phyloP scores from a whole-genome alignment of 2,888 invertebrate genomes.

The Scaptomyza reducta region DNA sequence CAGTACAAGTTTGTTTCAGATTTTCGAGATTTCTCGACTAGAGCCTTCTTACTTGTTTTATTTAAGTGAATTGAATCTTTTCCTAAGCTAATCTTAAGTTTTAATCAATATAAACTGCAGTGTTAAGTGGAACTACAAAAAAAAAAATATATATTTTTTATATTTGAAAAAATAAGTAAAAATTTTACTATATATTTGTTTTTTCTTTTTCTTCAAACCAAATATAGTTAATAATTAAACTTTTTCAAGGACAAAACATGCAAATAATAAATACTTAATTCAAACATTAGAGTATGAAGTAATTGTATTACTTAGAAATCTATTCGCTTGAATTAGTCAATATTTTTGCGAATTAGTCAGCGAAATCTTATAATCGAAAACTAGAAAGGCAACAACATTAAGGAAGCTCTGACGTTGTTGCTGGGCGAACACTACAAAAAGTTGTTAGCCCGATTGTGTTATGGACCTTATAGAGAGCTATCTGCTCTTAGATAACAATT shows the following conservation, averaged over 20 bases:
- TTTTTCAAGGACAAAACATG: neutral
- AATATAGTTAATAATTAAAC: neutral
- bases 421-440: neutral
- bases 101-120: too few species aligned
- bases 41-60: too few species aligned
- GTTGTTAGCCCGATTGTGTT: neutral
- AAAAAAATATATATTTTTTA: too few species aligned
- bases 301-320: slow-evolving; percentile 1
- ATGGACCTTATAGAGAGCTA: slow-evolving; percentile 35
- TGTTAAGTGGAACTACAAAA: too few species aligned
- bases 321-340: slow-evolving; percentile 21
- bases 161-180: too few species aligned
- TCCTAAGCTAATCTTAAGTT: too few species aligned
- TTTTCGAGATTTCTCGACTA: too few species aligned
- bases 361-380: slow-evolving; percentile 7
- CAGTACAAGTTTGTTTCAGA: too few species aligned
- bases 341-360: slow-evolving; percentile 29
- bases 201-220: neutral
- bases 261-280: neutral
- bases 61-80: too few species aligned
- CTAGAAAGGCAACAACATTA: neutral
- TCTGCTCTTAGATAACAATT: slow-evolving; percentile 63
- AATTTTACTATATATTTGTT: neutral
- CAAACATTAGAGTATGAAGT: neutral
- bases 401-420: slow-evolving; percentile 3